Conservation (phyloP, 2,888 invertebrate species). For the Drosophila longiperda region DNA sequence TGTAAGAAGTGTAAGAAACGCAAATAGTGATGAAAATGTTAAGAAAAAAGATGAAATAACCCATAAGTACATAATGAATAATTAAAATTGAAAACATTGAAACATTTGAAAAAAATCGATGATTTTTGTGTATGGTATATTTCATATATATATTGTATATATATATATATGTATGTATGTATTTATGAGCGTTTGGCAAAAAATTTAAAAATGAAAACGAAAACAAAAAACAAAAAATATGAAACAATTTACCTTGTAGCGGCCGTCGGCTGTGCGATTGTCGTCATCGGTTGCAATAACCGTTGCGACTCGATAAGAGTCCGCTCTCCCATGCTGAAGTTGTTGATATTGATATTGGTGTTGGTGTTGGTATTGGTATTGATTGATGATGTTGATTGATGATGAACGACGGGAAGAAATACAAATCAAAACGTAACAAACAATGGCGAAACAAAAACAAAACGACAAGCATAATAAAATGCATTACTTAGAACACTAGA, state of each 20-base stretch:
- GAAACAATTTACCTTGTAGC: slow-evolving; percentile 90
- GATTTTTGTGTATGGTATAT: slow-evolving; percentile 12
- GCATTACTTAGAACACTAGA: slow-evolving; percentile 37
- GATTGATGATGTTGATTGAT: slow-evolving; percentile 67
- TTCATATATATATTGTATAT: slow-evolving; percentile 5
- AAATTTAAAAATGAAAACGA: slow-evolving; percentile 15
- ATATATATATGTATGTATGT: slow-evolving; percentile 13
- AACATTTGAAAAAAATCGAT: slow-evolving; percentile 40
- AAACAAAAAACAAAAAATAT: slow-evolving; percentile 15
- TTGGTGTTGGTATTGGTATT: slow-evolving; percentile 35
- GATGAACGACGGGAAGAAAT: slow-evolving; percentile 65
- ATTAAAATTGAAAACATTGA: slow-evolving; percentile 33
- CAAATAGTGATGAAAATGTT: slow-evolving; percentile 38
- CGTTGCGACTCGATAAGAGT: slow-evolving; percentile 99
- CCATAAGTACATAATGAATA: slow-evolving; percentile 34
- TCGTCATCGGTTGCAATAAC: slow-evolving; percentile 96
- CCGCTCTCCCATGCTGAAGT: slow-evolving; percentile 93
- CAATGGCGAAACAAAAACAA: slow-evolving; percentile 37
- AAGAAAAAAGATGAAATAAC: slow-evolving; percentile 20
- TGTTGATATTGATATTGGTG: slow-evolving; percentile 21
- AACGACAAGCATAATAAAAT: slow-evolving; percentile 53
- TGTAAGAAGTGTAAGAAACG: slow-evolving; percentile 45
- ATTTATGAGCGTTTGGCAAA: slow-evolving; percentile 16
- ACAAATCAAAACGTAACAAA: slow-evolving; percentile 66
- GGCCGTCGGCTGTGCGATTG: slow-evolving; percentile 97